These are phyloP conservation scores for Coregonus clupeaformis DNA, from an alignment of 2,113 vertebrate species.

Conservation along the genomic window DNA sequence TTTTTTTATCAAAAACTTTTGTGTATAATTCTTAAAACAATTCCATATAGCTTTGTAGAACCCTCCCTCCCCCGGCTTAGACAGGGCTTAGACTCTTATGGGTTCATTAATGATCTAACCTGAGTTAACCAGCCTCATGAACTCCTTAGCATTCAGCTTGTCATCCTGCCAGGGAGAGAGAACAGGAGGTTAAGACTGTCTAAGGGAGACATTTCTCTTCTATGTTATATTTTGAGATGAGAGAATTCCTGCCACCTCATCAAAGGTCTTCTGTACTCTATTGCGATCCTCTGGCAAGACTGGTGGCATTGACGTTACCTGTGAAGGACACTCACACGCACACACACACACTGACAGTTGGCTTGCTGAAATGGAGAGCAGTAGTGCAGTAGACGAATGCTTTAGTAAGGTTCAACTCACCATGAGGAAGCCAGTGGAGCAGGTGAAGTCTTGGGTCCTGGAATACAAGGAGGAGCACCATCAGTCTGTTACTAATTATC, in stretches of 20 bases:
- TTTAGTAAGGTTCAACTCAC: slow-evolving; percentile 65
- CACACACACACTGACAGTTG: slow-evolving; percentile 34
- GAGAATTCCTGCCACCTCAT: slow-evolving; percentile 55
- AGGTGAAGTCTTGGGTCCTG: slow-evolving; percentile 69
- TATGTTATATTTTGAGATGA: background rate
- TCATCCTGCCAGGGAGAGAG: slow-evolving; percentile 58
- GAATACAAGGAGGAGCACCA: slow-evolving; percentile 32
- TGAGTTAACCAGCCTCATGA: slow-evolving; percentile 72
- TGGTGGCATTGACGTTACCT: slow-evolving; percentile 62
- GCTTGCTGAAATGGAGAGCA: background rate
- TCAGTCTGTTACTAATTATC: slow-evolving; percentile 10
- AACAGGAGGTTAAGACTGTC: slow-evolving; percentile 26
- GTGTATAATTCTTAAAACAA: too few species aligned
- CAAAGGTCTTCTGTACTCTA: slow-evolving; percentile 63
- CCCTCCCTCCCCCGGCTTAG: too few species aligned
- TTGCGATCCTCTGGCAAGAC: slow-evolving; percentile 53
- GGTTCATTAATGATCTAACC: slow-evolving; percentile 47
- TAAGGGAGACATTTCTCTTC: too few species aligned
- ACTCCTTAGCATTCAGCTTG: slow-evolving; percentile 60
- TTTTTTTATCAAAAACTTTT: too few species aligned
- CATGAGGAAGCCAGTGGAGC: slow-evolving; percentile 56
- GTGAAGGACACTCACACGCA: slow-evolving; percentile 24
- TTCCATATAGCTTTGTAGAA: too few species aligned
- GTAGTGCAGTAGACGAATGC: slow-evolving; percentile 2
- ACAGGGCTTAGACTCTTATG: too few species aligned